A percentile compares a stretch with the other conserved stretches of the same genome.
These are phyloP conservation scores for Thysanoteuthis rhombus DNA, from an alignment of 2,888 invertebrate species.

Conservation along the genomic window DNA sequence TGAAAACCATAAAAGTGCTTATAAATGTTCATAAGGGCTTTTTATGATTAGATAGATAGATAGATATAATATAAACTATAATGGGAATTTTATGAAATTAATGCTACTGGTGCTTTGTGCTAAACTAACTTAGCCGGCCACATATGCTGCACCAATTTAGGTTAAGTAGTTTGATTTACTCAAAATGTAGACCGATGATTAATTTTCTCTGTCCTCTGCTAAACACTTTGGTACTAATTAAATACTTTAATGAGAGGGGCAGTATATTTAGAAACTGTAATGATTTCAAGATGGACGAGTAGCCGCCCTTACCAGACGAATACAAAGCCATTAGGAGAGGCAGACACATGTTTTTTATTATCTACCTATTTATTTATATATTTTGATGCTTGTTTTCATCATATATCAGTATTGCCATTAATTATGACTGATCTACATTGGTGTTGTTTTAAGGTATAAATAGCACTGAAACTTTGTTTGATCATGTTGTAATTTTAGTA, in stretches of 20 bases:
- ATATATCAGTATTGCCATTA: neutral
- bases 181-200: neutral
- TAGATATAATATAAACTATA: neutral
- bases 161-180: neutral
- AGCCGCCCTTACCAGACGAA: neutral
- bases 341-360: neutral
- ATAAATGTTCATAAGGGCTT: neutral
- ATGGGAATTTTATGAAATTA: neutral
- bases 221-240: neutral
- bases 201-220: neutral
- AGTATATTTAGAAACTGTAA: neutral
- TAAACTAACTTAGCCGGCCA: neutral
- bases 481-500: no score
- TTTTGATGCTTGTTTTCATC: neutral
- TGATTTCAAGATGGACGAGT: neutral
- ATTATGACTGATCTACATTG: neutral
- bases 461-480: neutral
- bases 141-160: neutral
- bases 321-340: neutral
- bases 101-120: neutral
- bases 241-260: neutral
- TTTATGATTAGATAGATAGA: neutral
- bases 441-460: neutral
- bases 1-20: neutral
- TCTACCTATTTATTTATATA: neutral